A percentile compares a stretch with the other conserved stretches of the same genome.
Conservation (phyloP, 2,113 vertebrate genomes). For the Tachysurus fulvidraco region DNA sequence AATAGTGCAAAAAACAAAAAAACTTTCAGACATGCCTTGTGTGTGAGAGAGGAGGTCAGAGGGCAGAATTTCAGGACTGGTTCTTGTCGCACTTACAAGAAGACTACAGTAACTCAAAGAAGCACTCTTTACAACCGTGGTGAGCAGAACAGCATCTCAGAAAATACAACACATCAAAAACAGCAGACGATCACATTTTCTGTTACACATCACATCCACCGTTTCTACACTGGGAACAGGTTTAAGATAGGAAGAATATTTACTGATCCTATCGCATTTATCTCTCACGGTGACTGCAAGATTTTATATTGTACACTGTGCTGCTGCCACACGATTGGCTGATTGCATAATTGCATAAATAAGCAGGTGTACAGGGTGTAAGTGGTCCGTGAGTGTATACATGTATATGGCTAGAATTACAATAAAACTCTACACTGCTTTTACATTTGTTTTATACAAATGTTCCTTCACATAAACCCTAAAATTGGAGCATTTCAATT, state of each 20-base stretch:
- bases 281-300: neutral
- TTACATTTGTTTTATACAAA: constrained; percentile 6
- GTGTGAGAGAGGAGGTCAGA: neutral
- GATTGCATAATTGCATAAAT: neutral
- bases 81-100: neutral
- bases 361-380: neutral
- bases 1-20: neutral
- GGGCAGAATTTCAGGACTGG: neutral
- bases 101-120: neutral
- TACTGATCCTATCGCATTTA: neutral
- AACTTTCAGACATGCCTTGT: neutral
- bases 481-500: neutral
- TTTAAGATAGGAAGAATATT: neutral
- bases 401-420: neutral
- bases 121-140: neutral
- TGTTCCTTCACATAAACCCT: neutral
- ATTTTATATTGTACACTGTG: neutral
- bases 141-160: neutral
- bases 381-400: no score
- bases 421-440: neutral
- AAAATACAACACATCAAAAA: neutral
- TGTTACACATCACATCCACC: neutral
- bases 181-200: neutral
- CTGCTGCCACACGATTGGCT: neutral
- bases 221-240: neutral